Evolutionary conservation across 2,888 invertebrate species (phyloP).

Genomic region (Pyrochroa serraticornis): DNA sequence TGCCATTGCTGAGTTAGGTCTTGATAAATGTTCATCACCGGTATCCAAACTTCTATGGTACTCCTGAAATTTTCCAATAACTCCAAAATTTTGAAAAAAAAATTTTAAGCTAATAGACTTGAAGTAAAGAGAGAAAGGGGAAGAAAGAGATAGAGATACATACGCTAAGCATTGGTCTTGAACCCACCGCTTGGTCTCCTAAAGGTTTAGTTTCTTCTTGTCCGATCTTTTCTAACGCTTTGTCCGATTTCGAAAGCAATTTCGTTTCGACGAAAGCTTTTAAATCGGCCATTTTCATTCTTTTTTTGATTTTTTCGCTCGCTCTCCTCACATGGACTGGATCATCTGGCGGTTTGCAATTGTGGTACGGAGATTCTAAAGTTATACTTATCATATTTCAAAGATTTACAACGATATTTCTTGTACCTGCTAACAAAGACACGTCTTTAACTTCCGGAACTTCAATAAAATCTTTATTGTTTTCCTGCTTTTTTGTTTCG

Average conservation of each 20-base stretch:
- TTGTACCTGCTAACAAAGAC: slow-evolving; percentile 63
- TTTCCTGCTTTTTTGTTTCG: slow-evolving; percentile 68
- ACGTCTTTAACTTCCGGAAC: slow-evolving; percentile 75
- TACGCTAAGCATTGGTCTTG: slow-evolving; percentile 55
- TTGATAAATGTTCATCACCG: slow-evolving; percentile 75
- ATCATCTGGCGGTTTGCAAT: slow-evolving; percentile 56
- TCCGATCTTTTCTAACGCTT: slow-evolving; percentile 87
- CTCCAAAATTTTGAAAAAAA: slow-evolving; percentile 7
- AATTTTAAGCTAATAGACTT: too few species aligned
- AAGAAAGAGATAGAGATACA: slow-evolving; percentile 41
- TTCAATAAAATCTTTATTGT: slow-evolving; percentile 77
- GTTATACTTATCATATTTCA: slow-evolving; percentile 17
- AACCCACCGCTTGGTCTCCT: slow-evolving; percentile 71
- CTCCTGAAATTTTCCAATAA: slow-evolving; percentile 62
- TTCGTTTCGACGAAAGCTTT: slow-evolving; percentile 92
- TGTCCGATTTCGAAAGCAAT: slow-evolving; percentile 88
- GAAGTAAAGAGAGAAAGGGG: slow-evolving; percentile 14
- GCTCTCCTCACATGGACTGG: slow-evolving; percentile 67
- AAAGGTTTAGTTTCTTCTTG: slow-evolving; percentile 69
- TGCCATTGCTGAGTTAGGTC: slow-evolving; percentile 72
- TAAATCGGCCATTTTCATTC: slow-evolving; percentile 91
- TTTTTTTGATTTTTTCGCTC: slow-evolving; percentile 82
- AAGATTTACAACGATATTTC: slow-evolving; percentile 5
- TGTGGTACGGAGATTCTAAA: slow-evolving; percentile 59
- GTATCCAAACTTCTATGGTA: slow-evolving; percentile 84